Conservation (phyloP, 1,140 invertebrate genomes). For the Apis florea region DNA sequence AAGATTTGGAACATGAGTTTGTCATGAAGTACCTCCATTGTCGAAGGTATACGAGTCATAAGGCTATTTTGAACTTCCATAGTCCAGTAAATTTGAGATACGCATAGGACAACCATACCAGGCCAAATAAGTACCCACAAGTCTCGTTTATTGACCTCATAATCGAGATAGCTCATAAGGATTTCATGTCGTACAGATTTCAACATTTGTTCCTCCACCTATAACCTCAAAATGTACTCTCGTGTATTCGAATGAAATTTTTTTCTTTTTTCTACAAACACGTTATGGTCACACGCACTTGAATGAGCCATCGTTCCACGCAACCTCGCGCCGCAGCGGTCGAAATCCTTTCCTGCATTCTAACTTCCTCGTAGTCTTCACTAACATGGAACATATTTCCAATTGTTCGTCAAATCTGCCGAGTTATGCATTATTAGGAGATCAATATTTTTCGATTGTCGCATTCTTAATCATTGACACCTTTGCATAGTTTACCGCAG, state of each 20-base stretch:
- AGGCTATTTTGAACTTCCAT: slow-evolving; percentile 87
- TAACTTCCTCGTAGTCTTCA: slow-evolving; percentile 90
- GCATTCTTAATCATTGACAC: neutral
- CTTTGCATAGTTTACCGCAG: slow-evolving; percentile 76
- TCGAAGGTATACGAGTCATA: slow-evolving; percentile 80
- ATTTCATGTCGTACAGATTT: slow-evolving; percentile 87
- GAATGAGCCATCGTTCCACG: slow-evolving; percentile 96
- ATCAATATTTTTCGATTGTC: neutral
- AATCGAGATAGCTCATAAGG: slow-evolving; percentile 86
- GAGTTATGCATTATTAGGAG: neutral
- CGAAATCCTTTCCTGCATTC: slow-evolving; percentile 86
- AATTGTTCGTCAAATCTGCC: slow-evolving; percentile 86
- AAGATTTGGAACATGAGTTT: slow-evolving; percentile 83
- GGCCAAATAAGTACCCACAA: slow-evolving; percentile 93
- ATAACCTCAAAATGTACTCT: neutral
- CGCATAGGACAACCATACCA: slow-evolving; percentile 93
- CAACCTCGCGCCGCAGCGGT: slow-evolving; percentile 91
- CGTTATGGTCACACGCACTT: slow-evolving; percentile 73
- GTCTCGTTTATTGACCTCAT: slow-evolving; percentile 83
- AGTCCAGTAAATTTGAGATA: slow-evolving; percentile 95
- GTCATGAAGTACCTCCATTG: slow-evolving; percentile 81
- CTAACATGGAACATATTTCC: slow-evolving; percentile 92
- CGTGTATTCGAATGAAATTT: neutral
- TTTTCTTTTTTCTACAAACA: neutral
- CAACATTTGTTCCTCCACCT: slow-evolving; percentile 92